Conservation (phyloP, 2,113 vertebrate species). For the Gymnorhina tibicen region DNA sequence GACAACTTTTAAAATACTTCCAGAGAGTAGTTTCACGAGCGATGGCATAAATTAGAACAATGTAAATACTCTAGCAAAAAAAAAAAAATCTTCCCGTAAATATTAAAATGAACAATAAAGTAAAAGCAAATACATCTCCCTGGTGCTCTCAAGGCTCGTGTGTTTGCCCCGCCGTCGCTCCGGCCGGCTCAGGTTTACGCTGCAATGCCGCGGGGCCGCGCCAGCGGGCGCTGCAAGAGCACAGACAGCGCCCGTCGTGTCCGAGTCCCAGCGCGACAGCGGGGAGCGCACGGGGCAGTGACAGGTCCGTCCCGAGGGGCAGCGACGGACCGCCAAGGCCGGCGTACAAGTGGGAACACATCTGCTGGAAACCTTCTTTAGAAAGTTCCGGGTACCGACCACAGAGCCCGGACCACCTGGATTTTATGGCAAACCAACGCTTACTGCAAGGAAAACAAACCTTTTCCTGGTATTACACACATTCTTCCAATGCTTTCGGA, state of each 20-base stretch:
- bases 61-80: background rate
- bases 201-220: background rate
- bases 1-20: background rate
- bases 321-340: fast-evolving
- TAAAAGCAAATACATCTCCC: background rate
- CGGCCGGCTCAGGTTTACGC: fast-evolving
- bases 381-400: background rate
- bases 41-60: background rate
- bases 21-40: background rate
- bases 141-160: fast-evolving
- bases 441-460: fast-evolving
- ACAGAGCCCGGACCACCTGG: background rate
- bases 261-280: fast-evolving
- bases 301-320: fast-evolving
- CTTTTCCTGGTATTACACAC: background rate
- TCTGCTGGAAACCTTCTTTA: background rate
- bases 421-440: background rate
- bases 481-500: background rate
- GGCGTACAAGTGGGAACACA: fast-evolving
- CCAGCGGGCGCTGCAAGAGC: background rate
- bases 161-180: background rate
- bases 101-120: background rate
- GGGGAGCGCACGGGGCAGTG: background rate
- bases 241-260: background rate
- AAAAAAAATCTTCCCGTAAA: background rate